These are phyloP conservation scores for Anoplophora glabripennis DNA, from an alignment of 1,140 invertebrate species.

Conservation along the genomic window DNA sequence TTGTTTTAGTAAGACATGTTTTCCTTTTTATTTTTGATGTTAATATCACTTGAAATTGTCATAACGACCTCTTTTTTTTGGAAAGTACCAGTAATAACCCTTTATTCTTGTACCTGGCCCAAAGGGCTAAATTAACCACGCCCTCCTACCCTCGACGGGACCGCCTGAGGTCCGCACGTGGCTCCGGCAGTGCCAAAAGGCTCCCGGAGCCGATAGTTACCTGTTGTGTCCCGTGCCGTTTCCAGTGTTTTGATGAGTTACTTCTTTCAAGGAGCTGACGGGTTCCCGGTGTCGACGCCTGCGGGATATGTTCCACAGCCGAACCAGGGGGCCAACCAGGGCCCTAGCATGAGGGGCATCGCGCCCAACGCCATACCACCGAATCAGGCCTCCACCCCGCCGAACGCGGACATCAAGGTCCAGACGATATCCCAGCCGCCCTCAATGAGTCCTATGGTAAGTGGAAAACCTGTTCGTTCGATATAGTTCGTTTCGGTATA, in stretches of 20 bases:
- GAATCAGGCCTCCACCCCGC: slow-evolving; percentile 46
- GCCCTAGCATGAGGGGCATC: slow-evolving; percentile 32
- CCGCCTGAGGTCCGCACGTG: no score
- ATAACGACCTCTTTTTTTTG: no score
- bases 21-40: background rate
- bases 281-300: slow-evolving; percentile 22
- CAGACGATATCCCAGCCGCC: slow-evolving; percentile 34
- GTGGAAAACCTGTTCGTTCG: background rate
- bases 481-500: no score
- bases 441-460: slow-evolving; percentile 33
- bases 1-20: no score
- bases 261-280: slow-evolving; percentile 31
- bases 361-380: slow-evolving; percentile 40
- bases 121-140: no score
- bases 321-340: slow-evolving; percentile 40
- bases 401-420: slow-evolving; percentile 45
- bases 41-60: no score
- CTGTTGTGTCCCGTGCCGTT: background rate
- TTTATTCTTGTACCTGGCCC: no score
- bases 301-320: slow-evolving; percentile 31
- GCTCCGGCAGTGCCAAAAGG: no score
- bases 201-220: no score
- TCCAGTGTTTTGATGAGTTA: background rate
- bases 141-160: no score
- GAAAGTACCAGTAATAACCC: no score